Evolutionary conservation across 2,888 invertebrate species (phyloP).

Genomic region (Graphium colonna): DNA sequence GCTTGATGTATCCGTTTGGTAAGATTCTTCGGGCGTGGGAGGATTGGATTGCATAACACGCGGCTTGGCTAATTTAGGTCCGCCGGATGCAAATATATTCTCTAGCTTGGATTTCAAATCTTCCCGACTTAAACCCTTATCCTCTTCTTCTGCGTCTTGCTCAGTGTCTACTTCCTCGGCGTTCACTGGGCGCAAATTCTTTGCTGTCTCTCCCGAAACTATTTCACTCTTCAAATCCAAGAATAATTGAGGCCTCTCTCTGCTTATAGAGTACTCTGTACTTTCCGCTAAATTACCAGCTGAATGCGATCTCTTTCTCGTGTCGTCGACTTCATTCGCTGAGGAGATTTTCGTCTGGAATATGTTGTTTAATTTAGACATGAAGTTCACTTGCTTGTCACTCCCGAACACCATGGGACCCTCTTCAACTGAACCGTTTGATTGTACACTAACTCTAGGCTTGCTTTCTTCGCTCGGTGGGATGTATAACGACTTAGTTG

Average conservation of each 20-base stretch:
- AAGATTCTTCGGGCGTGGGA: constrained; percentile 59
- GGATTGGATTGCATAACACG: constrained; percentile 61
- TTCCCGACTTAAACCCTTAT: constrained; percentile 49
- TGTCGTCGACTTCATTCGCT: constrained; percentile 48
- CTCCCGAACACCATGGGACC: constrained; percentile 43
- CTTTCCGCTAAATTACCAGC: constrained; percentile 53
- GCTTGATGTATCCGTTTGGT: constrained; percentile 55
- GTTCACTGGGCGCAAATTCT: constrained; percentile 46
- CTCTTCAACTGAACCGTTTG: constrained; percentile 40
- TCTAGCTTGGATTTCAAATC: constrained; percentile 69
- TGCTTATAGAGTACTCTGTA: constrained; percentile 37
- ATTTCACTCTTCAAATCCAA: constrained; percentile 63
- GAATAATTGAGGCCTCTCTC: constrained; percentile 49
- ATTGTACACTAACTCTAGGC: constrained; percentile 38
- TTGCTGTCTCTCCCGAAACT: constrained; percentile 41
- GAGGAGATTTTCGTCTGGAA: constrained; percentile 56
- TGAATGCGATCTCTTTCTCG: constrained; percentile 58
- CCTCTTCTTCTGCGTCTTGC: constrained; percentile 24
- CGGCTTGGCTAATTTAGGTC: constrained; percentile 52
- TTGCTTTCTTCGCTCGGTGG: constrained; percentile 33
- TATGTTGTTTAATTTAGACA: constrained; percentile 65
- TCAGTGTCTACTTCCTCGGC: constrained; percentile 37
- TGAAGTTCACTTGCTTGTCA: constrained; percentile 53
- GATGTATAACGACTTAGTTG: constrained; percentile 27
- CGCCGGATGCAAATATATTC: constrained; percentile 59